Conservation (phyloP, 2,797 vertebrate species). For the Cryptoblepharus egeriae region DNA sequence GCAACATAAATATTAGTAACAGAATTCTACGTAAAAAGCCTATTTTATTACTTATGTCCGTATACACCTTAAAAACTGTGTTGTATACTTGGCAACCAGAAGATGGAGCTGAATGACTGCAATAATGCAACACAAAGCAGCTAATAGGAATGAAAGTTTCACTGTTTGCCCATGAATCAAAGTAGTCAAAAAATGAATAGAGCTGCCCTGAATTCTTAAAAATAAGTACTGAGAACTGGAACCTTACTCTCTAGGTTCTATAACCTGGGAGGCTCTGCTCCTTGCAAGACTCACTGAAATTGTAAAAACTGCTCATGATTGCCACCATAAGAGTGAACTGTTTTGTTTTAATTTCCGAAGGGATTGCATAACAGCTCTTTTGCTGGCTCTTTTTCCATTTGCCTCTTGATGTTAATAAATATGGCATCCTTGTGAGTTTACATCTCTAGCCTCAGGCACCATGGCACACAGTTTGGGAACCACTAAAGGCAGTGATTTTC, state of each 20-base stretch:
- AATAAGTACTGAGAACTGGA: background rate
- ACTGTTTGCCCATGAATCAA: background rate
- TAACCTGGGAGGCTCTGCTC: background rate
- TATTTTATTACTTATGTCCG: background rate
- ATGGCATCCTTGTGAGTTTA: no score
- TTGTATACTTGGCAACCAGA: conserved; percentile 14
- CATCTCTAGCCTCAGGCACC: no score
- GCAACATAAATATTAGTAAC: background rate
- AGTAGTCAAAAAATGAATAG: background rate
- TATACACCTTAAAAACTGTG: background rate
- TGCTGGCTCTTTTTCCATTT: background rate
- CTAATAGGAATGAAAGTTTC: background rate
- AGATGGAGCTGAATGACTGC: conserved; percentile 57
- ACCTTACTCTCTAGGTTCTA: background rate
- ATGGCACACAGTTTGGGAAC: no score
- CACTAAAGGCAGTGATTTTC: no score
- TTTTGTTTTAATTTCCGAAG: background rate
- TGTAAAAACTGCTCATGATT: background rate
- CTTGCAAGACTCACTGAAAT: background rate
- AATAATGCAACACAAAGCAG: conserved; percentile 10
- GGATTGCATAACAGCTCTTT: background rate
- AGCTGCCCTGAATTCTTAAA: background rate
- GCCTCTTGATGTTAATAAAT: background rate
- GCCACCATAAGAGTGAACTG: background rate
- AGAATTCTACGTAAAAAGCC: background rate